Percentiles rank a stretch among this genome's conserved stretches.
Evolutionary conservation across 2,113 vertebrate species (phyloP).

Genomic region (Dendrocopos noguchii): DNA sequence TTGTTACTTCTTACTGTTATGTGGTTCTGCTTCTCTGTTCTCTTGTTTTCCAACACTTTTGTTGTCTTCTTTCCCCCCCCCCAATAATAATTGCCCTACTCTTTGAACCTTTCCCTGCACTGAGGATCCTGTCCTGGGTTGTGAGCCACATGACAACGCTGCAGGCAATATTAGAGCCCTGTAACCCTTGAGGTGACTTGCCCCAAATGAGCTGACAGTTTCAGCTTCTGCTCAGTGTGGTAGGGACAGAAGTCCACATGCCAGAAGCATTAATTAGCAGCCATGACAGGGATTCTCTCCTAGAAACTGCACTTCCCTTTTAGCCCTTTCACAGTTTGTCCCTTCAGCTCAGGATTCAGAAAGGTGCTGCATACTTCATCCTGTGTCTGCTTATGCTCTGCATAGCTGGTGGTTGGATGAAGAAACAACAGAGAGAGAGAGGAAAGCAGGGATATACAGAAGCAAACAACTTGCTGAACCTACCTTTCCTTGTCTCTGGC

Average conservation of each 20-base stretch:
- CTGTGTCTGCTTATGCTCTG: background rate
- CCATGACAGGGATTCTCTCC: background rate
- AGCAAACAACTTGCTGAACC: background rate
- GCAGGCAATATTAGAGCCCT: background rate
- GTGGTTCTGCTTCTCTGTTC: conserved; percentile 22
- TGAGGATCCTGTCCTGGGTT: background rate
- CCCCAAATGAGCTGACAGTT: background rate
- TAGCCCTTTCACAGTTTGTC: background rate
- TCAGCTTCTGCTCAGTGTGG: background rate
- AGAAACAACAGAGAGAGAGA: background rate
- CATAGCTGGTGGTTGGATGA: background rate
- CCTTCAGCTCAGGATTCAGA: background rate
- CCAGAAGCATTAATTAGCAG: background rate
- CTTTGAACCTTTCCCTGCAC: background rate
- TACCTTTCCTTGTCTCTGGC: background rate
- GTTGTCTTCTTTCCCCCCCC: no score
- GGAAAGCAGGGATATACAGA: background rate
- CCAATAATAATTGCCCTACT: background rate
- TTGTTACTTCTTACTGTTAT: conserved; percentile 46
- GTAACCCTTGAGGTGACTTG: background rate
- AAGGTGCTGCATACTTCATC: background rate
- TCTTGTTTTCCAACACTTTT: background rate
- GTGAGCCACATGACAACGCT: background rate
- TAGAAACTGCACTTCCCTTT: background rate
- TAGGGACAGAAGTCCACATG: background rate